A percentile compares a stretch with the other conserved stretches of the same genome.
Evolutionary conservation across 1,140 invertebrate species (phyloP).

Genomic region (Trinorchestia longiramus): DNA sequence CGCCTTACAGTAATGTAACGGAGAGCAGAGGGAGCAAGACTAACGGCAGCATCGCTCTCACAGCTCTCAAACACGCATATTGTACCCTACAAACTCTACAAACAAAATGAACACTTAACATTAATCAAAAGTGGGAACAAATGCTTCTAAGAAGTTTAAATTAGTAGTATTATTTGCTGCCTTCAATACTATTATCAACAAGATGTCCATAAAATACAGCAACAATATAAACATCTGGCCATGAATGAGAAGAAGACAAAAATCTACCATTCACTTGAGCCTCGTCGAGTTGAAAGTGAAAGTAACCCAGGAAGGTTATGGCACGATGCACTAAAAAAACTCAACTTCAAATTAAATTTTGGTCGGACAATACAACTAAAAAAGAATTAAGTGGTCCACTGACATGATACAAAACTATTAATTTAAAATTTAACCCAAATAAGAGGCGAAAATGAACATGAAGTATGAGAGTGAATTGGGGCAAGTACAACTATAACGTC

Average conservation of each 20-base stretch:
- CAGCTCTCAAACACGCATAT: constrained; percentile 18
- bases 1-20: constrained; percentile 60
- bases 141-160: constrained; percentile 55
- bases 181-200: constrained; percentile 54
- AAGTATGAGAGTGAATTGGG: neutral
- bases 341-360: neutral
- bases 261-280: constrained; percentile 43
- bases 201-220: constrained; percentile 51
- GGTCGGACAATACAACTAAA: neutral
- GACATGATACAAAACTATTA: neutral
- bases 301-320: constrained; percentile 30
- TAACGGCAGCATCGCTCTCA: constrained; percentile 40
- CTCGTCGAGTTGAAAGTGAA: neutral
- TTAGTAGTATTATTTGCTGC: constrained; percentile 53
- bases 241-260: constrained; percentile 38
- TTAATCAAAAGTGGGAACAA: constrained; percentile 56
- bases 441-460: neutral
- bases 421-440: neutral
- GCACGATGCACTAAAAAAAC: neutral
- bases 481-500: neutral
- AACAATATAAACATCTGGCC: constrained; percentile 55
- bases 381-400: neutral
- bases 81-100: constrained; percentile 51
- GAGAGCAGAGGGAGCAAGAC: constrained; percentile 57
- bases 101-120: constrained; percentile 56